phyloP scores from a whole-genome alignment of 2,113 vertebrate genomes.

The Leucosticte australis region DNA sequence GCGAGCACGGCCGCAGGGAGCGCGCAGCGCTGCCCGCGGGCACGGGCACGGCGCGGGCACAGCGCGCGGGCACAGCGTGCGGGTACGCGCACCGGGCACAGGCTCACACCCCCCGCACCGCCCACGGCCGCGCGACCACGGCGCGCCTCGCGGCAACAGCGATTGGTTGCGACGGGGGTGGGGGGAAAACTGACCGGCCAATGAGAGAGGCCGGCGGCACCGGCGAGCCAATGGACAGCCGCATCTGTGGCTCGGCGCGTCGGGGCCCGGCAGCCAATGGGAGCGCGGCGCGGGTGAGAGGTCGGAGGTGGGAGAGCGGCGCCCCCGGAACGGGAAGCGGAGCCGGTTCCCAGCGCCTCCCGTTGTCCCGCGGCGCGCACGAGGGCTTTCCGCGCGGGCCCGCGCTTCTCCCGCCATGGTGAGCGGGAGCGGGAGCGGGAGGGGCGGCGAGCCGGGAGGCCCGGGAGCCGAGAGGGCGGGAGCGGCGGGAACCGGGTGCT shows the following conservation, averaged over 20 bases:
- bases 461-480: not conserved
- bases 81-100: not conserved
- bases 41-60: too few species aligned
- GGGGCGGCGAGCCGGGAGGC: too few species aligned
- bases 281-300: not conserved
- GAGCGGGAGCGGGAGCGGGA: not conserved
- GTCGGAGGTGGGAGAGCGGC: not conserved
- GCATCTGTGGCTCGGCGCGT: not conserved
- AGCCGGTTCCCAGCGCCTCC: not conserved
- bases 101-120: accelerated
- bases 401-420: slow-evolving; percentile 23
- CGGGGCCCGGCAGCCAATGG: not conserved
- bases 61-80: not conserved
- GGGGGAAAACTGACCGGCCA: not conserved
- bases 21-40: not conserved
- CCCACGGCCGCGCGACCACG: too few species aligned
- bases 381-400: not conserved
- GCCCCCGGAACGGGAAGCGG: not conserved
- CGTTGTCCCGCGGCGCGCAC: not conserved
- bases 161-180: accelerated
- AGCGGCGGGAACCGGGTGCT: too few species aligned
- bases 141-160: too few species aligned
- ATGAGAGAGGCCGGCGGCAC: not conserved
- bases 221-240: not conserved
- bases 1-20: too few species aligned